A percentile compares a stretch with the other conserved stretches of the same genome.
Evolutionary conservation across 2,797 vertebrate species (phyloP).

Genomic region (Acanthis flammea): DNA sequence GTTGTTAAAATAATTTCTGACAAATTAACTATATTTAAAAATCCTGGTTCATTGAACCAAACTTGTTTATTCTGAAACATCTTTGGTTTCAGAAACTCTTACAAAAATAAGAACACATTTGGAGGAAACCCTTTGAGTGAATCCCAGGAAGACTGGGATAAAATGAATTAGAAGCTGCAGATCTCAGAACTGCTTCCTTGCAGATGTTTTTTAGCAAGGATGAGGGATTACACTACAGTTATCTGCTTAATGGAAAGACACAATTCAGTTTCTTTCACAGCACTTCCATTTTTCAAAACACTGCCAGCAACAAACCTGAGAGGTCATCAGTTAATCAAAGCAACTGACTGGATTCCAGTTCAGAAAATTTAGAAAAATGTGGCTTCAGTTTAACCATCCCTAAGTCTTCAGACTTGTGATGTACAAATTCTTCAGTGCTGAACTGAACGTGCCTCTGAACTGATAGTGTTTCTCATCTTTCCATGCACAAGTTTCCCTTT

Average conservation of each 20-base stretch:
- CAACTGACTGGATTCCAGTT: background rate
- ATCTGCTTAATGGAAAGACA: background rate
- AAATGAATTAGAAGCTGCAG: background rate
- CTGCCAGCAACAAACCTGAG: background rate
- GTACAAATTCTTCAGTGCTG: background rate
- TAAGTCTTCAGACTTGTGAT: background rate
- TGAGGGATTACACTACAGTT: background rate
- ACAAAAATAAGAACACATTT: background rate
- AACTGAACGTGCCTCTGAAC: background rate
- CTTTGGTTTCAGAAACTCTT: background rate
- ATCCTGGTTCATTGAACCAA: background rate
- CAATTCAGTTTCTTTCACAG: background rate
- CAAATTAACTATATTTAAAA: background rate
- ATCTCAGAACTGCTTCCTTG: background rate
- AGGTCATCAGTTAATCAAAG: background rate
- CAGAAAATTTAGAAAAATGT: background rate
- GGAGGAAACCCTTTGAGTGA: background rate
- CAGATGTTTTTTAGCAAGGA: background rate
- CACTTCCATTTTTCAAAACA: background rate
- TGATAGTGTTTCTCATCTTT: background rate
- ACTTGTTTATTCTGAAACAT: background rate
- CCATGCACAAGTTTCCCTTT: accelerated
- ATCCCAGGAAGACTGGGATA: background rate
- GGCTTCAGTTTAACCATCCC: background rate
- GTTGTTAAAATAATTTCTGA: background rate